These are phyloP conservation scores for Plectrocnemia conspersa DNA, from an alignment of 1,140 invertebrate genomes.

Conservation along the genomic window DNA sequence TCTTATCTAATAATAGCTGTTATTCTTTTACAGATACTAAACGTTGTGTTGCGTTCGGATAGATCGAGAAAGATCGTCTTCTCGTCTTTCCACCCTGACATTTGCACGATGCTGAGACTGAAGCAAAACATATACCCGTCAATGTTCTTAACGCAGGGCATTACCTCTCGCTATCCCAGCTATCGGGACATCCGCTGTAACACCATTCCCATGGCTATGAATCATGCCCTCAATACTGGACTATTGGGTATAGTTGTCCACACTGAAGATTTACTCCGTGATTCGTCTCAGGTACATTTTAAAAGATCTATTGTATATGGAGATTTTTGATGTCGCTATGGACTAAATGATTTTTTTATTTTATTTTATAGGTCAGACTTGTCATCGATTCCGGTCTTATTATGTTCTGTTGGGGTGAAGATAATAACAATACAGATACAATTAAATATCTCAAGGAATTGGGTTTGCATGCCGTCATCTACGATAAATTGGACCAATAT, in stretches of 20 bases:
- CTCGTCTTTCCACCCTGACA: conserved; percentile 92
- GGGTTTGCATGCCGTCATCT: conserved; percentile 89
- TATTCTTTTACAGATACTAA: conserved; percentile 55
- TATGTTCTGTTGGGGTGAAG: conserved; percentile 95
- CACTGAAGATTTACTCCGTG: conserved; percentile 83
- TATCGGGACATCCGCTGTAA: conserved; percentile 81
- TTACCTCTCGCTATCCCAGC: conserved; percentile 71
- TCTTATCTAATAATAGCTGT: too few relatives aligned
- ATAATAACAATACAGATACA: conserved; percentile 84
- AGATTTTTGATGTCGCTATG: too few relatives aligned
- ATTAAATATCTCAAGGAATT: conserved; percentile 81
- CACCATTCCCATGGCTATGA: conserved; percentile 73
- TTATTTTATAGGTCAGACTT: conserved; percentile 58
- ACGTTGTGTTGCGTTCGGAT: conserved; percentile 73
- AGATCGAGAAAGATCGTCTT: conserved; percentile 79
- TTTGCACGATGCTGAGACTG: conserved; percentile 83
- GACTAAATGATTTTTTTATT: conserved; percentile 11
- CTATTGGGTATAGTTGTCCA: conserved; percentile 87
- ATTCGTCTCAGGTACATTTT: conserved; percentile 62
- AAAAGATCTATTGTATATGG: neutral
- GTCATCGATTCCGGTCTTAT: conserved; percentile 74
- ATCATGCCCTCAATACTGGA: conserved; percentile 72
- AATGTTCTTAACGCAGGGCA: conserved; percentile 86
- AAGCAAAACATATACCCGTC: conserved; percentile 96
- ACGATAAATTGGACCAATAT: conserved; percentile 84